These are phyloP conservation scores for Hippopotamyrus pictus DNA, from an alignment of 2,797 vertebrate species.

Conservation along the genomic window DNA sequence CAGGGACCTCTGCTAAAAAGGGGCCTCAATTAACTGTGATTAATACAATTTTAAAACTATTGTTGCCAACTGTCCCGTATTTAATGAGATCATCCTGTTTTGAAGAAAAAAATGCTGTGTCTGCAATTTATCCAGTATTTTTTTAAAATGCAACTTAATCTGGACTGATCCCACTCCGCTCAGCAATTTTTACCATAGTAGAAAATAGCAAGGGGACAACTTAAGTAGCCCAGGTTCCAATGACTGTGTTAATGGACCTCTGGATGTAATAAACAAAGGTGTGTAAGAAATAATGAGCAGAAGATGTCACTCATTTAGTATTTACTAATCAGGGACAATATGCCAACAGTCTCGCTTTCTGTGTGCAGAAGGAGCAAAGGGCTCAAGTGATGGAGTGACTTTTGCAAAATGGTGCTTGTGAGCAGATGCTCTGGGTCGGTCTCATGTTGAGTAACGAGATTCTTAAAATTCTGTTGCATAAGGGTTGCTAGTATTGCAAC, in stretches of 20 bases:
- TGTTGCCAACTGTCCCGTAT: not conserved
- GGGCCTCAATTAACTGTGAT: not conserved
- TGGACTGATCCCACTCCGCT: not conserved
- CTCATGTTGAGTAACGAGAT: not conserved
- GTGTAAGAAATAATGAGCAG: not conserved
- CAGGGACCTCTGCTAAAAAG: not conserved
- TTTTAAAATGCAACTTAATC: not conserved
- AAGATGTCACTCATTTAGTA: not conserved
- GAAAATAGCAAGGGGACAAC: not conserved
- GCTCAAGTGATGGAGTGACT: not conserved
- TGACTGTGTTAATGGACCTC: not conserved
- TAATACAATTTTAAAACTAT: not conserved
- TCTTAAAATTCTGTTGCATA: not conserved
- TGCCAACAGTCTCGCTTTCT: not conserved
- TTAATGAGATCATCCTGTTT: not conserved
- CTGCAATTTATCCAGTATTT: not conserved
- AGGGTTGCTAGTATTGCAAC: not conserved
- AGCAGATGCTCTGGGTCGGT: not conserved
- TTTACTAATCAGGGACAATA: not conserved
- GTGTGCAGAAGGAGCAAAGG: not conserved
- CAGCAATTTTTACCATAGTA: not conserved
- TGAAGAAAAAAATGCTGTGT: not conserved
- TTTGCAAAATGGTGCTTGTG: not conserved
- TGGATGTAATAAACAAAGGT: not conserved
- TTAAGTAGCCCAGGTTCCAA: not conserved